Evolutionary conservation across 2,797 vertebrate genomes (phyloP).

Genomic region (Schizothorax lantsangensis): DNA sequence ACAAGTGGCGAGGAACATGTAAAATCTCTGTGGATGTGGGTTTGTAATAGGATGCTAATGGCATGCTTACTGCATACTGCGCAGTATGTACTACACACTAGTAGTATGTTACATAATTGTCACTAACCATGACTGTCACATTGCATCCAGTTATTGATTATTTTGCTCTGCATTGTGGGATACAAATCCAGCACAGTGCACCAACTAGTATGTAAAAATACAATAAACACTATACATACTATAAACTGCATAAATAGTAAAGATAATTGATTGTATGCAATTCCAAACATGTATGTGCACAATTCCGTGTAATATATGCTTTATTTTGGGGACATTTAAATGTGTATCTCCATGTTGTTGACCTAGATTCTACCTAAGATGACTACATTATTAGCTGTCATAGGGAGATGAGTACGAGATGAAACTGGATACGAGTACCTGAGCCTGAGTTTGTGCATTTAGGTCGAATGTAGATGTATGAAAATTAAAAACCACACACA

Average conservation of each 20-base stretch:
- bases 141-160: background rate
- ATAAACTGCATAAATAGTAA: background rate
- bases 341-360: background rate
- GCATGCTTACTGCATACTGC: background rate
- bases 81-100: background rate
- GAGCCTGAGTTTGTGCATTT: background rate
- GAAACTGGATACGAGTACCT: background rate
- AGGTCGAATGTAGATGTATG: constrained; percentile 1
- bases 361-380: background rate
- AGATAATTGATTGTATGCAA: background rate
- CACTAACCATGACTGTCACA: background rate
- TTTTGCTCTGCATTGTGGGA: background rate
- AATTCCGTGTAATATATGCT: background rate
- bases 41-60: background rate
- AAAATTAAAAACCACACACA: background rate
- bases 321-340: background rate
- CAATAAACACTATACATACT: too few relatives aligned
- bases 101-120: background rate
- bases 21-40: background rate
- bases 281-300: background rate
- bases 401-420: background rate
- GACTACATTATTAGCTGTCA: background rate
- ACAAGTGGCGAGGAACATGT: background rate
- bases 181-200: background rate
- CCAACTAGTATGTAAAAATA: too few relatives aligned